Evolutionary conservation across 1,140 invertebrate species (phyloP).

Genomic region (Ephestia elutella): DNA sequence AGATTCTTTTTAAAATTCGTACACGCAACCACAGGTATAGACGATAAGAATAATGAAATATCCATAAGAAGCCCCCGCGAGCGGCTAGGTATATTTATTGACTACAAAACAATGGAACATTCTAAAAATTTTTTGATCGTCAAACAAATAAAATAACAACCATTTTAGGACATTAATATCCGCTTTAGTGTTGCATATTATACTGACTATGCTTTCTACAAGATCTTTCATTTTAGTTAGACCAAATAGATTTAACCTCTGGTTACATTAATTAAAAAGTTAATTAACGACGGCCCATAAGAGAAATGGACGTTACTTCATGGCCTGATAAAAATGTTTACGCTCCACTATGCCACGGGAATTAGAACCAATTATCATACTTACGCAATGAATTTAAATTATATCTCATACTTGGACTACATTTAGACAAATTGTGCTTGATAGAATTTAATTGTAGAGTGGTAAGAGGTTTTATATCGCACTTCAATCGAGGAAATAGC

Average conservation of each 20-base stretch:
- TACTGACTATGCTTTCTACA: not conserved
- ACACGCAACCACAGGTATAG: too few species aligned
- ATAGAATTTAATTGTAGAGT: slow-evolving; percentile 8
- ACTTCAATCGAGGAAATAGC: not conserved
- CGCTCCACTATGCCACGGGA: slow-evolving; percentile 5
- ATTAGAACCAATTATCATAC: slow-evolving; percentile 27
- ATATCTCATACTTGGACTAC: slow-evolving; percentile 14
- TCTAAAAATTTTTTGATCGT: too few species aligned
- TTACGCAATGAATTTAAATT: slow-evolving; percentile 23
- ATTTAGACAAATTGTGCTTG: slow-evolving; percentile 7
- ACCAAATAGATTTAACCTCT: not conserved
- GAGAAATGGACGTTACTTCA: slow-evolving; percentile 8
- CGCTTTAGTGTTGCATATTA: too few species aligned
- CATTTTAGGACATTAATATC: too few species aligned
- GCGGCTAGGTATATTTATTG: too few species aligned
- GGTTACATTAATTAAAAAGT: slow-evolving; percentile 36
- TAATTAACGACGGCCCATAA: slow-evolving; percentile 10
- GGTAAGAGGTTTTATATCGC: slow-evolving; percentile 2
- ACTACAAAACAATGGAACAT: too few species aligned
- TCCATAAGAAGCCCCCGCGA: too few species aligned
- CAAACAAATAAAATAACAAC: too few species aligned
- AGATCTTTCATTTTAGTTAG: not conserved
- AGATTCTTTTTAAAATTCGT: too few species aligned
- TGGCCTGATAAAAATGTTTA: slow-evolving; percentile 7
- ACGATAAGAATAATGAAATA: too few species aligned